Percentiles rank a stretch among this genome's conserved stretches.
Evolutionary conservation across 2,888 invertebrate species (phyloP).

Genomic region (Drosophila mimetica): DNA sequence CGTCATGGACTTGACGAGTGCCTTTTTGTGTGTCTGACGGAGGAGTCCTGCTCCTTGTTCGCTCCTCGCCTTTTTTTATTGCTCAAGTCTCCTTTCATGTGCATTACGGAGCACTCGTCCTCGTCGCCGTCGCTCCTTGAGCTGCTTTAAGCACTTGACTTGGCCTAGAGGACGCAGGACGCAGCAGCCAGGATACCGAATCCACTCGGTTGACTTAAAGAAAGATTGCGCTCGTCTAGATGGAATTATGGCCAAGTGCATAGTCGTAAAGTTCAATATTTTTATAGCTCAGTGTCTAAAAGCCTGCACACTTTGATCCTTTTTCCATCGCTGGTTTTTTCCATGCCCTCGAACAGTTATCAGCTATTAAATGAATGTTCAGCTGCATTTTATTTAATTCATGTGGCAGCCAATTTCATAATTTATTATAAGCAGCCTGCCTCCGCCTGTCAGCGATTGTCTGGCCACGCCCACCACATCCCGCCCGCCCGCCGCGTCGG

Average conservation of each 20-base stretch:
- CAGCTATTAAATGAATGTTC: slow-evolving; percentile 60
- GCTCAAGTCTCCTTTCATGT: slow-evolving; percentile 69
- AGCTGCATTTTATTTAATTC: slow-evolving; percentile 67
- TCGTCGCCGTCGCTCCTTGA: slow-evolving; percentile 61
- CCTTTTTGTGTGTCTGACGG: slow-evolving; percentile 73
- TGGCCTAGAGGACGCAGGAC: slow-evolving; percentile 53
- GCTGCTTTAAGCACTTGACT: slow-evolving; percentile 81
- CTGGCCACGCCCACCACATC: slow-evolving; percentile 21
- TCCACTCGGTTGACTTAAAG: slow-evolving; percentile 69
- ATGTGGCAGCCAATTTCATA: slow-evolving; percentile 56
- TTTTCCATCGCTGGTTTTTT: slow-evolving; percentile 7
- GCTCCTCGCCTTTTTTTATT: slow-evolving; percentile 30
- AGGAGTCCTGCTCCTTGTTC: slow-evolving; percentile 19
- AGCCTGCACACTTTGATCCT: slow-evolving; percentile 4
- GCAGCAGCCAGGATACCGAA: background rate
- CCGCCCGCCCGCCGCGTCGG: background rate
- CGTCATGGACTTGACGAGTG: slow-evolving; percentile 69
- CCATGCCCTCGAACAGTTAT: slow-evolving; percentile 49
- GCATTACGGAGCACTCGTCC: slow-evolving; percentile 74
- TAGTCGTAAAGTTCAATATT: slow-evolving; percentile 77
- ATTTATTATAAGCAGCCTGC: slow-evolving; percentile 73
- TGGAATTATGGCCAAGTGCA: slow-evolving; percentile 70
- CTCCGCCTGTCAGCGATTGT: slow-evolving; percentile 71
- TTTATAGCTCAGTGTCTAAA: slow-evolving; percentile 65
- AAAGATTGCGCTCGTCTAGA: slow-evolving; percentile 71